Percentiles rank a stretch among this genome's conserved stretches.
Conservation (phyloP, 2,888 invertebrate genomes). For the Cylloceria caligata region DNA sequence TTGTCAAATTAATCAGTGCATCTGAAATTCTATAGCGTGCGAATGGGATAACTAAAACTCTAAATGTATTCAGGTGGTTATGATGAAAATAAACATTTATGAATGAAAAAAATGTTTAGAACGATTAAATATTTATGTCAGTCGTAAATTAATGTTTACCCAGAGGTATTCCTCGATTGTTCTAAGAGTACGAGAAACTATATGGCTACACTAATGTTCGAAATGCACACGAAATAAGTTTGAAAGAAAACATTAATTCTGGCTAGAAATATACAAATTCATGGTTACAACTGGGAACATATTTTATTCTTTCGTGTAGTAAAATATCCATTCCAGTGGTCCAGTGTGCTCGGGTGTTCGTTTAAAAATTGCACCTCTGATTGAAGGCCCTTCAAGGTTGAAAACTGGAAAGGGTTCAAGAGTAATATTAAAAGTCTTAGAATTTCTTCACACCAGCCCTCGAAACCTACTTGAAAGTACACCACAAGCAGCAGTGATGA, state of each 20-base stretch:
- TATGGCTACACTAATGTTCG: no score
- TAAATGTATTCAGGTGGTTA: no score
- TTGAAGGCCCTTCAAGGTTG: slow-evolving; percentile 49
- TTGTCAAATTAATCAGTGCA: no score
- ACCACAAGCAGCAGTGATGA: slow-evolving; percentile 27
- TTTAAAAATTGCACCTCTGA: slow-evolving; percentile 57
- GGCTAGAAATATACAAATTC: neutral
- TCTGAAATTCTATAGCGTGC: no score
- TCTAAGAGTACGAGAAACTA: no score
- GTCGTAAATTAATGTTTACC: neutral
- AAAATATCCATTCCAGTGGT: neutral
- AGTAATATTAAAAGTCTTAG: slow-evolving; percentile 36
- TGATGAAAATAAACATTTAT: no score
- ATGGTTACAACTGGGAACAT: neutral
- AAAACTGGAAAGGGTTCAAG: slow-evolving; percentile 18
- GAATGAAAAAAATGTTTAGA: neutral
- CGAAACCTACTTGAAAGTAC: slow-evolving; percentile 33
- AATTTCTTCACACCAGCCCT: slow-evolving; percentile 26
- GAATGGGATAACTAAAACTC: no score
- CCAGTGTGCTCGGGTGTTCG: slow-evolving; percentile 18
- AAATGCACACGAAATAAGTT: neutral
- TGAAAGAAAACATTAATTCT: neutral
- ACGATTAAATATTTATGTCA: neutral
- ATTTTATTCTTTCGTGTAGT: neutral
- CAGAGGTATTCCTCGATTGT: neutral